Conservation (phyloP, 2,797 vertebrate species). For the Hydrophis major region DNA sequence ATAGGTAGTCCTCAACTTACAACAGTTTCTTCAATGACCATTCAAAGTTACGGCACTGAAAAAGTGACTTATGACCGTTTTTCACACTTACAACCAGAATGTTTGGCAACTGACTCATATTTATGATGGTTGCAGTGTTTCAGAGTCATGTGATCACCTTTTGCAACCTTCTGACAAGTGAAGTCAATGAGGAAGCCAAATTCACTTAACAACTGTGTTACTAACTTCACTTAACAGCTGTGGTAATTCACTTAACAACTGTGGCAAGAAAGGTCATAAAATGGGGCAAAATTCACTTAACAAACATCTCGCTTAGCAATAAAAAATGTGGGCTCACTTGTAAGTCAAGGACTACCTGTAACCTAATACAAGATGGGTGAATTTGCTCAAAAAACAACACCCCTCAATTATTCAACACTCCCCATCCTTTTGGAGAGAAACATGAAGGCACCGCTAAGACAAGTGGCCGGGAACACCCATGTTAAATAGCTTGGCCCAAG, state of each 20-base stretch:
- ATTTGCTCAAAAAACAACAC: background rate
- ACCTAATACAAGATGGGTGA: background rate
- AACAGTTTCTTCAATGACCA: background rate
- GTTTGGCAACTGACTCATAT: background rate
- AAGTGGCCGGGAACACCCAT: background rate
- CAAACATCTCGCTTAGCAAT: background rate
- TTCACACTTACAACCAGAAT: background rate
- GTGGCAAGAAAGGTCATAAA: background rate
- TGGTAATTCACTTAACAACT: background rate
- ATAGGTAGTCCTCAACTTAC: background rate
- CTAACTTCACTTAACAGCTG: background rate
- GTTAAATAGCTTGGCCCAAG: background rate
- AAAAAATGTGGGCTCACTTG: background rate
- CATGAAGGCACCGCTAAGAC: background rate
- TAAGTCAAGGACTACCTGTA: background rate
- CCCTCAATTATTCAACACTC: background rate
- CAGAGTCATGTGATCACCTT: background rate
- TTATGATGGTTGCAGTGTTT: background rate
- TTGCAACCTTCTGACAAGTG: background rate
- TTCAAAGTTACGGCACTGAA: background rate
- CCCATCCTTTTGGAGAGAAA: background rate
- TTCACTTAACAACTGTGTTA: background rate
- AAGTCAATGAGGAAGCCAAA: background rate
- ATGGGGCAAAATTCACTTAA: background rate
- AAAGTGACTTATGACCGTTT: background rate